Percentiles rank a stretch among this genome's conserved stretches.
phyloP scores from a whole-genome alignment of 2,888 invertebrate species.

The Schizaphis graminum region DNA sequence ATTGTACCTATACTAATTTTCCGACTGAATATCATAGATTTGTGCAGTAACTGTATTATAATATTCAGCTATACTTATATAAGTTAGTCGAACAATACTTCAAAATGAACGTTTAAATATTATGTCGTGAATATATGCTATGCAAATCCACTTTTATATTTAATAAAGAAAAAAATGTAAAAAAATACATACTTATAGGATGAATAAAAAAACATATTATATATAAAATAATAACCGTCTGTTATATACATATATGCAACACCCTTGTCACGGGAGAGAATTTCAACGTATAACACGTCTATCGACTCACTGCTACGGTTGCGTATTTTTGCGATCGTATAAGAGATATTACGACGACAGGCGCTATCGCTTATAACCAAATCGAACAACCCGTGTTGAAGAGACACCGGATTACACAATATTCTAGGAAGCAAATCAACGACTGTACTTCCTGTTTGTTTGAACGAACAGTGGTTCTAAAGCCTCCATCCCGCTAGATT shows the following conservation, averaged over 20 bases:
- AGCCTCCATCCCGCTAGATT: not conserved
- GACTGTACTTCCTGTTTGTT: conserved; percentile 11
- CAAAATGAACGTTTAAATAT: not conserved
- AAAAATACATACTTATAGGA: not conserved
- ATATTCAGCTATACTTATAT: not conserved
- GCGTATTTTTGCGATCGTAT: not conserved
- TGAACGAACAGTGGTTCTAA: not conserved
- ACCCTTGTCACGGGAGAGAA: not conserved
- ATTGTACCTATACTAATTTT: not conserved
- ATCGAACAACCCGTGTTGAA: not conserved
- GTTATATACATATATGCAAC: not conserved
- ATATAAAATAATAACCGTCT: not conserved
- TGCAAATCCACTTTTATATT: not conserved
- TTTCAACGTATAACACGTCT: not conserved
- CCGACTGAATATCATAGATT: not conserved
- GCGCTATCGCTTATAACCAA: not conserved
- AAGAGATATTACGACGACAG: not conserved
- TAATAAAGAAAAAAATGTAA: not conserved
- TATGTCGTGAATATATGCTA: not conserved
- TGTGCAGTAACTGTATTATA: not conserved
- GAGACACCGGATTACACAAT: not conserved
- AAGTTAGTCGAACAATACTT: not conserved
- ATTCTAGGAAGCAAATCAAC: not conserved
- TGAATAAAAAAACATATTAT: not conserved
- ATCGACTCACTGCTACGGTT: not conserved